Conservation (phyloP, 2,888 invertebrate genomes). For the Dorcus parallelipipedus region DNA sequence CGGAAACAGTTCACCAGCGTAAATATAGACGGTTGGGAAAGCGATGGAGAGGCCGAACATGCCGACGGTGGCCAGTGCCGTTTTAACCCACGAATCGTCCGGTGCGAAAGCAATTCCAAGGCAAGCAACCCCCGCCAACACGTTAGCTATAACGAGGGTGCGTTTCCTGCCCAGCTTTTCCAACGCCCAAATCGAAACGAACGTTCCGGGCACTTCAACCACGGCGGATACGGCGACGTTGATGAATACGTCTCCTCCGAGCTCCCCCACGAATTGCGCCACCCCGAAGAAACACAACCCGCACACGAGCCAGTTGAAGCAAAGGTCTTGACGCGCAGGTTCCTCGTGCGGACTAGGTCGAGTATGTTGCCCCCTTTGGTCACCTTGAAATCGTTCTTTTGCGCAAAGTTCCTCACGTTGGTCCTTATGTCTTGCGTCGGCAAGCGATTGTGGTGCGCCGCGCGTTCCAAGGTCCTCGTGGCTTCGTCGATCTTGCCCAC, state of each 20-base stretch:
- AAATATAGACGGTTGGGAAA: conserved; percentile 84
- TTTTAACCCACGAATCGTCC: conserved; percentile 53
- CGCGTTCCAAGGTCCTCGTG: conserved; percentile 58
- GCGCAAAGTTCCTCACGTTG: conserved; percentile 33
- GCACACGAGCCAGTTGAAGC: conserved; percentile 79
- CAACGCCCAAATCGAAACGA: conserved; percentile 60
- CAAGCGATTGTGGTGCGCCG: conserved; percentile 54
- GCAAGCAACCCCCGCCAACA: conserved; percentile 63
- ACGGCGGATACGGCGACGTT: conserved; percentile 80
- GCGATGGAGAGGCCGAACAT: conserved; percentile 79
- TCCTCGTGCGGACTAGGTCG: conserved; percentile 67
- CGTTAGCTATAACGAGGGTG: conserved; percentile 63
- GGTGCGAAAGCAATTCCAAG: conserved; percentile 60
- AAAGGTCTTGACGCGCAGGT: conserved; percentile 65
- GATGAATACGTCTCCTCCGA: conserved; percentile 76
- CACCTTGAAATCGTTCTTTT: conserved; percentile 18
- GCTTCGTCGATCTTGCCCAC: conserved; percentile 63
- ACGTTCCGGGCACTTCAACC: conserved; percentile 60
- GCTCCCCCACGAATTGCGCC: conserved; percentile 76
- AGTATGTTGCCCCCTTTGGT: conserved; percentile 46
- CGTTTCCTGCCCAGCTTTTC: conserved; percentile 65
- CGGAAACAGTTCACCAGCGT: conserved; percentile 84
- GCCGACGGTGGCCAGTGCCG: conserved; percentile 68
- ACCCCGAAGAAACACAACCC: conserved; percentile 87
- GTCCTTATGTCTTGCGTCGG: conserved; percentile 37